phyloP scores from a whole-genome alignment of 1,140 invertebrate genomes.

The Cydia splendana region DNA sequence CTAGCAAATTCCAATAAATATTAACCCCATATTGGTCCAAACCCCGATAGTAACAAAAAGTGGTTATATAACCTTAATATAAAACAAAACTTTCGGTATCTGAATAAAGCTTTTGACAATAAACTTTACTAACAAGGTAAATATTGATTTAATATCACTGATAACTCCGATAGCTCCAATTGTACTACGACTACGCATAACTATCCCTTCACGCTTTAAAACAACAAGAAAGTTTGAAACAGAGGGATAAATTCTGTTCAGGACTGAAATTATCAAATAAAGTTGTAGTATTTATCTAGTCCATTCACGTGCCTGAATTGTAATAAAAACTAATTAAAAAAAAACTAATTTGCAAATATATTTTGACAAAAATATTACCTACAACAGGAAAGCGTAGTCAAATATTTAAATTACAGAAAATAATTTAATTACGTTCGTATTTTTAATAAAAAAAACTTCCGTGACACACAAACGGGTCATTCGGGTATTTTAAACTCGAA shows the following conservation, averaged over 20 bases:
- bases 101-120: neutral
- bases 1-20: neutral
- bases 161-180: neutral
- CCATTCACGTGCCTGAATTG: neutral
- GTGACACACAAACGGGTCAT: too few relatives aligned
- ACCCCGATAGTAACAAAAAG: neutral
- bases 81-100: neutral
- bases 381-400: too few relatives aligned
- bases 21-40: neutral
- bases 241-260: neutral
- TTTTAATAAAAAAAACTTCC: too few relatives aligned
- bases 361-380: too few relatives aligned
- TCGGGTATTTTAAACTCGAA: too few relatives aligned
- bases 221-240: neutral
- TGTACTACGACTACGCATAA: neutral
- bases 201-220: neutral
- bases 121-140: neutral
- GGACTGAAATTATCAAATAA: neutral
- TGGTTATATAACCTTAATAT: neutral
- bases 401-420: too few relatives aligned
- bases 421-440: too few relatives aligned
- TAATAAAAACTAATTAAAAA: too few relatives aligned
- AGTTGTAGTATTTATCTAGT: neutral
- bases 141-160: slow-evolving; percentile 9
- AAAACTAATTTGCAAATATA: too few relatives aligned